phyloP scores from a whole-genome alignment of 2,888 invertebrate species.

The Papilio demoleus region DNA sequence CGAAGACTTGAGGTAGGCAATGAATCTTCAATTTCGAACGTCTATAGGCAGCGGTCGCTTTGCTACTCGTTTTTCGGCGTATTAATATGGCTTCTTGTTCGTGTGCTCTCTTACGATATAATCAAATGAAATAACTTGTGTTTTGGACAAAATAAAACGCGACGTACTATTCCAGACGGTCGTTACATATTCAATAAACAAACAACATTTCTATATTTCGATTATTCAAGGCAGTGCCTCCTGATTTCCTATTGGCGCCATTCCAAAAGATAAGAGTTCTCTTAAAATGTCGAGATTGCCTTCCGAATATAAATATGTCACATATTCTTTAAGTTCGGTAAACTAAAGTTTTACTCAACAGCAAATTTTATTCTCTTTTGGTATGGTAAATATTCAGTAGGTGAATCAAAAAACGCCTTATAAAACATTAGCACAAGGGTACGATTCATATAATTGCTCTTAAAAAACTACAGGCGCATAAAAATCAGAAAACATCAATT shows the following conservation, averaged over 20 bases:
- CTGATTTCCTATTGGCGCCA: slow-evolving; percentile 37
- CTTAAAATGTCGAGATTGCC: slow-evolving; percentile 35
- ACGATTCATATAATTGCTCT: not conserved
- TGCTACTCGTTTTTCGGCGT: too few species aligned
- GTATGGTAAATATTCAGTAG: too few species aligned
- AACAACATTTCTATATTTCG: slow-evolving; percentile 35
- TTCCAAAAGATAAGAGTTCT: slow-evolving; percentile 37
- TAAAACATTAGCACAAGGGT: too few species aligned
- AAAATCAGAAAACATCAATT: not conserved
- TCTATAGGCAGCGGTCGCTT: too few species aligned
- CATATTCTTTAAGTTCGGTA: slow-evolving; percentile 16
- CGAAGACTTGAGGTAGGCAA: too few species aligned
- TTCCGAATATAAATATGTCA: slow-evolving; percentile 32
- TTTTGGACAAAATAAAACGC: slow-evolving; percentile 6
- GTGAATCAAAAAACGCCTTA: not conserved
- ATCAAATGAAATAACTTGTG: too few species aligned
- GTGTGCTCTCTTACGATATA: too few species aligned
- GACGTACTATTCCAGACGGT: not conserved
- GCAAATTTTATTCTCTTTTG: too few species aligned
- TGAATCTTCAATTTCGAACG: too few species aligned
- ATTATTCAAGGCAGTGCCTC: slow-evolving; percentile 37
- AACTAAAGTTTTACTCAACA: not conserved
- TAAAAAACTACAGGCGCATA: not conserved
- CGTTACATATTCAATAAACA: slow-evolving; percentile 15
- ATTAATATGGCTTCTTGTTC: too few species aligned